phyloP scores from a whole-genome alignment of 2,113 vertebrate species.

The Strigops habroptila region DNA sequence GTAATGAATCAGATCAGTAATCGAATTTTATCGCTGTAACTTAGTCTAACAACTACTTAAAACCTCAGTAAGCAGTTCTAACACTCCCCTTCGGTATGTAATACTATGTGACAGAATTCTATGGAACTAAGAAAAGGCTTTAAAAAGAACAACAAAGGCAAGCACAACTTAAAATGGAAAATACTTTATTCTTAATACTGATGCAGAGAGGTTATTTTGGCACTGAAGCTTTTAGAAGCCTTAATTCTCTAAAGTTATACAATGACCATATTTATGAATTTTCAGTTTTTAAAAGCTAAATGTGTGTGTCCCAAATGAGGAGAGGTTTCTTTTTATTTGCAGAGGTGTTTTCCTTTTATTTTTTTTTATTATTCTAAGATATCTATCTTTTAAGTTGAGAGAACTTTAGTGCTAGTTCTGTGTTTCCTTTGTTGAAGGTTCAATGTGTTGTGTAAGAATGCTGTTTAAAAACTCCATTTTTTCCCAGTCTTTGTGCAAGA shows the following conservation, averaged over 20 bases:
- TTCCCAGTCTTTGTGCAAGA: background rate
- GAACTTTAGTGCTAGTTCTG: slow-evolving; percentile 40
- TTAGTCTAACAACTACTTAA: slow-evolving; percentile 80
- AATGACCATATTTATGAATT: slow-evolving; percentile 52
- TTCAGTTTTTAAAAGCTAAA: slow-evolving; percentile 60
- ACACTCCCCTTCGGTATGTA: slow-evolving; percentile 64
- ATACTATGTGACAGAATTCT: slow-evolving; percentile 71
- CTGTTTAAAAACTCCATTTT: background rate
- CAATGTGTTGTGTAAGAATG: background rate
- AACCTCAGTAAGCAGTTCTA: slow-evolving; percentile 74
- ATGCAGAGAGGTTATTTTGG: slow-evolving; percentile 72
- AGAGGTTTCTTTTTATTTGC: slow-evolving; percentile 57
- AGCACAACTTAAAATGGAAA: slow-evolving; percentile 75
- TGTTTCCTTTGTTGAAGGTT: slow-evolving; percentile 25
- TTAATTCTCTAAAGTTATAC: slow-evolving; percentile 72
- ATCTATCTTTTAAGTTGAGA: slow-evolving; percentile 25
- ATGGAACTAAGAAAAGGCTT: slow-evolving; percentile 56
- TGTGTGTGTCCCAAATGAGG: slow-evolving; percentile 49
- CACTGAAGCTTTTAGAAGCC: slow-evolving; percentile 75
- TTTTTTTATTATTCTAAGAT: slow-evolving; percentile 28
- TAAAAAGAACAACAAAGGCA: slow-evolving; percentile 37
- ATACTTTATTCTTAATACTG: slow-evolving; percentile 67
- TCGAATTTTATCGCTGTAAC: slow-evolving; percentile 71
- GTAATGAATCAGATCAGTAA: slow-evolving; percentile 61
- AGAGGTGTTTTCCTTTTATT: slow-evolving; percentile 28